Base-by-base conservation (phyloP, 2,113 vertebrate genomes). In the Sakesphorus luctuosus region DNA sequence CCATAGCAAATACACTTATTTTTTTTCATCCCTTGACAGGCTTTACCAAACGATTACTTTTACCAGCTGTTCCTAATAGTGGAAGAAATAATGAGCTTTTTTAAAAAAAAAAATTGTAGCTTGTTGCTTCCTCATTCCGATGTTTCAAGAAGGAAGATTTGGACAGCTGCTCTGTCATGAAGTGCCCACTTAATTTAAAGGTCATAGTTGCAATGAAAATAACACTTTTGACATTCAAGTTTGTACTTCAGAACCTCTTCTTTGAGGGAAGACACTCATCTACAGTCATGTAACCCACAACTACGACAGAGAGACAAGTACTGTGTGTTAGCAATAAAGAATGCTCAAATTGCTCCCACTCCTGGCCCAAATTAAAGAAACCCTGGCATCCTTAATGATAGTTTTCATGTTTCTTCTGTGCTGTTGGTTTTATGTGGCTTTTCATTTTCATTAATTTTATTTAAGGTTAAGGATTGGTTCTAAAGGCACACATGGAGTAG, bases 21-120 rank as follows among this genome's bases (percentile, higher is more conserved):
- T 13, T 56, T 69, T 73, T 68, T 50, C 83, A 90, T 75, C 38
- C 69, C 68, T 66, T 95, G 77, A 83, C 88, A 96, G 93, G 83
- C 52, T 63, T 86, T 92, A 35, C 56, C 58, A 90, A 94, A 75
- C 17, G 23, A 71, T 79, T 78, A 61, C 85, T 97, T 94, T 89
- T 74, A 46, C 53, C 82, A 96, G 87, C 93, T 97, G 84, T 90
- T 97, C 79, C 72, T 66, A 89, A 33, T 59, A 77, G 29, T 80
- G 31, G 35, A 81, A 43, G 63, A 75, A 88, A 90, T 84, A 84
- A 63, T 55, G 44, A 93, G 50, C 69, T 92, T 83, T 38, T 13
- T 13, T 13, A 43, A 43, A n/a, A 38, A 68, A 28, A 1, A 58
- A 56, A 72, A 69, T 23, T 9, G 8, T 29, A 67, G 58, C 71